Conservation (phyloP, 2,888 invertebrate genomes). For the Leucoma salicis region DNA sequence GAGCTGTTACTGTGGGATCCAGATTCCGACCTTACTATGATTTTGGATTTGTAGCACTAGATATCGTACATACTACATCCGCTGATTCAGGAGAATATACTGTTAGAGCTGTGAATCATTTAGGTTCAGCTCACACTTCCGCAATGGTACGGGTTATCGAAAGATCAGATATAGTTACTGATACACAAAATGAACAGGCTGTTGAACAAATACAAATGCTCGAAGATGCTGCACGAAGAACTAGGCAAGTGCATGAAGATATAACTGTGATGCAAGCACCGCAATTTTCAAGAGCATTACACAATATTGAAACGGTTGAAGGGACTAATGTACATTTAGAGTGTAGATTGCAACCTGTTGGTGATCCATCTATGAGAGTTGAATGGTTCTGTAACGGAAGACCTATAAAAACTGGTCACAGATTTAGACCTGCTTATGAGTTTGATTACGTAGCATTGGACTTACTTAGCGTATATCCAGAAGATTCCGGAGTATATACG, state of each 20-base stretch:
- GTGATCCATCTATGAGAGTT: conserved; percentile 94
- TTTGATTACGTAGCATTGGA: conserved; percentile 99
- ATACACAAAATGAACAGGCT: conserved; percentile 95
- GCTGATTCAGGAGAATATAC: conserved; percentile 98
- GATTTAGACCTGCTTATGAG: conserved; percentile 97
- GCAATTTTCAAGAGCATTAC: conserved; percentile 92
- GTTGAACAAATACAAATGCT: conserved; percentile 95
- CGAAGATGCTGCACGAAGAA: conserved; percentile 89
- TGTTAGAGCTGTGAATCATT: conserved; percentile 94
- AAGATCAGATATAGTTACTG: conserved; percentile 91
- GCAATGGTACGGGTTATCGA: conserved; percentile 94
- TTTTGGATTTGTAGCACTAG: conserved; percentile 98
- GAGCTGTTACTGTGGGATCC: conserved; percentile 93
- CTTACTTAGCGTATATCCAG: conserved; percentile 97
- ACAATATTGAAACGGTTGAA: conserved; percentile 94
- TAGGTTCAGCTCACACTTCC: conserved; percentile 95
- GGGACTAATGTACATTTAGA: conserved; percentile 96
- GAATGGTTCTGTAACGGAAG: conserved; percentile 98
- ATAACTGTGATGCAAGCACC: conserved; percentile 92
- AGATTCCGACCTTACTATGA: conserved; percentile 97
- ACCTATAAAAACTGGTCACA: conserved; percentile 94
- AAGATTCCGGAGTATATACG: conserved; percentile 97
- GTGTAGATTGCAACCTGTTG: conserved; percentile 94
- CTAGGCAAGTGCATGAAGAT: conserved; percentile 88
- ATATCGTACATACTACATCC: conserved; percentile 96